Evolutionary conservation across 2,797 vertebrate species (phyloP).

Genomic region (Characodon lateralis): DNA sequence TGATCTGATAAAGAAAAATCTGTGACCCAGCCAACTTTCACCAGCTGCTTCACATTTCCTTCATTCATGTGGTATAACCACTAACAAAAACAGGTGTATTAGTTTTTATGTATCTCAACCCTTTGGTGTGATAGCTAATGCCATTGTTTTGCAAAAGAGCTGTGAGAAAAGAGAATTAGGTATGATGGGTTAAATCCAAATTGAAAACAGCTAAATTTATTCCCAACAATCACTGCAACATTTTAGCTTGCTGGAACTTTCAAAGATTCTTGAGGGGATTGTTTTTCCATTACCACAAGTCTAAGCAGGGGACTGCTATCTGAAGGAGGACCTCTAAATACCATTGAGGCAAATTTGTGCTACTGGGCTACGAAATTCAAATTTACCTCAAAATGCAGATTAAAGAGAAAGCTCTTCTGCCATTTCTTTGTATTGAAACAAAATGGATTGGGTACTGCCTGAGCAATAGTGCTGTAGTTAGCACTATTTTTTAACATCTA

Average conservation of each 20-base stretch:
- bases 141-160: background rate
- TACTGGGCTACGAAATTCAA: conserved; percentile 4
- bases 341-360: conserved; percentile 7
- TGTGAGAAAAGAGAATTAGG: background rate
- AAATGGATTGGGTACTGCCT: too few relatives aligned
- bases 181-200: background rate
- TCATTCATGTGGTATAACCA: background rate
- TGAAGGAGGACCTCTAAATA: conserved; percentile 3
- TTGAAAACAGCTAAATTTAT: background rate
- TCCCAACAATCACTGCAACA: background rate
- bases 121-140: background rate
- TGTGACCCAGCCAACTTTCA: conserved; percentile 9
- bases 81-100: background rate
- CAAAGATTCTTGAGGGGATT: background rate
- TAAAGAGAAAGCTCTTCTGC: background rate
- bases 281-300: background rate
- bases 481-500: background rate
- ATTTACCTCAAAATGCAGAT: conserved; percentile 1
- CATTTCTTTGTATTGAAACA: background rate
- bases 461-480: too few relatives aligned
- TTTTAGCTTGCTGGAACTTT: conserved; percentile 6
- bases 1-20: conserved; percentile 20
- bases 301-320: conserved; percentile 13
- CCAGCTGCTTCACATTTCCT: background rate
- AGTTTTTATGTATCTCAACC: background rate